Evolutionary conservation across 2,113 vertebrate genomes (phyloP).

Genomic region (Tragelaphus scriptus): DNA sequence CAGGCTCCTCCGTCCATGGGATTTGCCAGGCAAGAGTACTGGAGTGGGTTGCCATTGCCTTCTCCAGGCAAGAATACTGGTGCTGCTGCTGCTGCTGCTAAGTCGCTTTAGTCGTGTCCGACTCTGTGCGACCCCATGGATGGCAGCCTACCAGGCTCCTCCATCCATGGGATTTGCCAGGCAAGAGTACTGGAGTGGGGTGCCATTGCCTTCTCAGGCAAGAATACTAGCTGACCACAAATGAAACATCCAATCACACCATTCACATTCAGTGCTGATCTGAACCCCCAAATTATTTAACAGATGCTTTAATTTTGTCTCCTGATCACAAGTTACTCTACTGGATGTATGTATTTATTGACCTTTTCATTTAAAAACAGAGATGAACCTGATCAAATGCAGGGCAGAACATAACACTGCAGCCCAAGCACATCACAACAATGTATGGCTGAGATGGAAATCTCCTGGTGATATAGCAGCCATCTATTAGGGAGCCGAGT

Average conservation of each 20-base stretch:
- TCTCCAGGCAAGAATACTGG: no score
- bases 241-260: background rate
- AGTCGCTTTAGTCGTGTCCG: no score
- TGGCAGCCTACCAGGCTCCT: no score
- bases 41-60: no score
- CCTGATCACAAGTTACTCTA: background rate
- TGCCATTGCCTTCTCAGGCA: background rate
- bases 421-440: background rate
- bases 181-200: no score
- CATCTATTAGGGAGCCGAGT: background rate
- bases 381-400: background rate
- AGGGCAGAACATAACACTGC: background rate
- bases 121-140: no score
- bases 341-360: background rate
- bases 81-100: no score
- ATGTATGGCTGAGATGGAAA: background rate
- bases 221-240: background rate
- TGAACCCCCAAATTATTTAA: background rate
- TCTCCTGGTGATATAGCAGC: background rate
- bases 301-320: background rate
- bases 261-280: background rate
- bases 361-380: slow-evolving; percentile 12
- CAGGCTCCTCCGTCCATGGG: no score
- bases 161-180: no score
- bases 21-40: no score